A percentile compares a stretch with the other conserved stretches of the same genome.
Evolutionary conservation across 2,113 vertebrate species (phyloP).

Genomic region (Chionis minor): DNA sequence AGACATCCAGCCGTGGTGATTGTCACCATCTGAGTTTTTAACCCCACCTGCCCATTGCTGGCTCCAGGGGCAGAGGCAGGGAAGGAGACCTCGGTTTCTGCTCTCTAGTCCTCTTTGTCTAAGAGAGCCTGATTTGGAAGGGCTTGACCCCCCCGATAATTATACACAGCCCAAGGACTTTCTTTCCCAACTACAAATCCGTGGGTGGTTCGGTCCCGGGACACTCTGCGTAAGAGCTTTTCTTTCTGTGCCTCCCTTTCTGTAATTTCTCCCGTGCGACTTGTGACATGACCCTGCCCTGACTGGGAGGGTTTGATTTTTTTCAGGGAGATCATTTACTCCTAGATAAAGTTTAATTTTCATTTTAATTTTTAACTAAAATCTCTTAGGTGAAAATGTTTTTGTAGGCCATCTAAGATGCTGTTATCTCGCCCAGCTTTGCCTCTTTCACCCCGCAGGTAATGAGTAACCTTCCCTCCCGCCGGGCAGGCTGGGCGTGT

Average conservation of each 20-base stretch:
- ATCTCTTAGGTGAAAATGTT: background rate
- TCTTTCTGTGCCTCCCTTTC: background rate
- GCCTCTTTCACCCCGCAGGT: background rate
- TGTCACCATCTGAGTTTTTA: background rate
- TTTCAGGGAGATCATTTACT: background rate
- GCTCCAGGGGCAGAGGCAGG: background rate
- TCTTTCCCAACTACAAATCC: background rate
- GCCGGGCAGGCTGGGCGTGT: background rate
- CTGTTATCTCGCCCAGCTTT: slow-evolving; percentile 24
- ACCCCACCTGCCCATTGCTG: background rate
- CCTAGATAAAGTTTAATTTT: slow-evolving; percentile 28
- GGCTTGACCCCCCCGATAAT: background rate
- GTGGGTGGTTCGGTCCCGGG: background rate
- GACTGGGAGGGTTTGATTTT: background rate
- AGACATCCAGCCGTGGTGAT: background rate
- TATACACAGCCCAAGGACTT: background rate
- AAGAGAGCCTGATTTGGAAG: background rate
- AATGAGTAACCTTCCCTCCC: background rate
- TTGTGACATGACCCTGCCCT: background rate
- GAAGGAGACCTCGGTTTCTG: background rate
- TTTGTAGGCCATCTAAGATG: background rate
- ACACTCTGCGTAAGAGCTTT: background rate
- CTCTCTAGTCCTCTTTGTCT: background rate
- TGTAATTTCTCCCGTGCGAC: background rate
- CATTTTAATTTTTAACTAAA: slow-evolving; percentile 59